Percentiles rank a stretch among this genome's conserved stretches.
Evolutionary conservation across 64 coral and sea anemone genomes (phyloP).

Genomic region (Stylophora pistillata): DNA sequence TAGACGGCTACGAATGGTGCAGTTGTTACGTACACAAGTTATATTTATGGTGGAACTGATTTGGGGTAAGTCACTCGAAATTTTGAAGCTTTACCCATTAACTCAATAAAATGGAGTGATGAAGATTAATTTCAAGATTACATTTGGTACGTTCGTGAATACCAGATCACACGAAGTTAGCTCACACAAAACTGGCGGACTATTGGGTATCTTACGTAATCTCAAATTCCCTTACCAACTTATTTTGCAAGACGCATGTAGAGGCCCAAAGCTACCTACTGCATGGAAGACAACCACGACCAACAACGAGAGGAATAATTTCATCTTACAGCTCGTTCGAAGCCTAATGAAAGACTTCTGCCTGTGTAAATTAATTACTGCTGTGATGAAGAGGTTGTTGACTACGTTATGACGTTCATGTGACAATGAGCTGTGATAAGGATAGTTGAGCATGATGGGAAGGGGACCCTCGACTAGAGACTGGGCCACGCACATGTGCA

Average conservation of each 20-base stretch:
- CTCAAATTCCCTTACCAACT: constrained; percentile 53
- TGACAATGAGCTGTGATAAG: not conserved
- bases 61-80: too few relatives aligned
- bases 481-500: constrained; percentile 15
- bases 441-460: constrained; percentile 24
- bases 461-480: not conserved
- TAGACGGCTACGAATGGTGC: too few relatives aligned
- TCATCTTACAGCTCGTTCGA: not conserved
- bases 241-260: constrained; percentile 87
- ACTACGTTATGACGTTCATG: not conserved
- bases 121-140: not conserved
- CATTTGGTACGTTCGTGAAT: not conserved
- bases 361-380: too few relatives aligned
- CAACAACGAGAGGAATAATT: not conserved
- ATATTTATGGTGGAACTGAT: too few relatives aligned
- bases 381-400: too few relatives aligned
- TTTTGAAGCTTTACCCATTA: too few relatives aligned
- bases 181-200: too few relatives aligned
- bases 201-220: too few relatives aligned
- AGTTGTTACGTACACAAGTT: too few relatives aligned
- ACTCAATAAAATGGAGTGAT: not conserved
- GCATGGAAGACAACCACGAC: constrained; percentile 3
- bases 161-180: too few relatives aligned
- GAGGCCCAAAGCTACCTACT: not conserved
- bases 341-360: not conserved